A percentile compares a stretch with the other conserved stretches of the same genome.
phyloP scores from a whole-genome alignment of 2,888 invertebrate species.

The Aelia acuminata region DNA sequence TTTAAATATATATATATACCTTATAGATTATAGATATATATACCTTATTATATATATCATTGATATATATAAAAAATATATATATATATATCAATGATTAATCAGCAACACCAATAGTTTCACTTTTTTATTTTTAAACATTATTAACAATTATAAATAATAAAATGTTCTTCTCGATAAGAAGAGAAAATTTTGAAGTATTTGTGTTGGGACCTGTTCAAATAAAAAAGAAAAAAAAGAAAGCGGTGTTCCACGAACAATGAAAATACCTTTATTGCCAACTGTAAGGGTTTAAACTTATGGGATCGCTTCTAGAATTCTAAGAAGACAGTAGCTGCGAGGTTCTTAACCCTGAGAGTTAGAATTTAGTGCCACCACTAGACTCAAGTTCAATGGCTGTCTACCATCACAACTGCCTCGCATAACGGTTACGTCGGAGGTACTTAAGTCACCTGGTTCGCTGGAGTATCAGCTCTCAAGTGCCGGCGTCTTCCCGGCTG shows the following conservation, averaged over 20 bases:
- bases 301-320: conserved; percentile 8
- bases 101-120: no score
- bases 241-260: not conserved
- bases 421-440: conserved; percentile 1
- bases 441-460: conserved; percentile 19
- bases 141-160: no score
- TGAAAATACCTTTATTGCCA: not conserved
- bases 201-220: no score
- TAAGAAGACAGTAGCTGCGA: conserved; percentile 39
- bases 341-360: conserved; percentile 28
- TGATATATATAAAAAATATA: no score
- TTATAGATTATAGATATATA: no score
- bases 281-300: not conserved
- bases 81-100: no score
- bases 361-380: conserved; percentile 7
- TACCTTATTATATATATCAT: no score
- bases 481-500: not conserved
- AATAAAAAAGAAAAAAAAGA: not conserved
- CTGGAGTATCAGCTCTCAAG: not conserved
- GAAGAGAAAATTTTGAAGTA: no score
- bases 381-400: conserved; percentile 26
- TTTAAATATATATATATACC: no score
- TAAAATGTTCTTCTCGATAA: no score
- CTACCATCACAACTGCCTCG: conserved; percentile 36
- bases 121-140: no score